Evolutionary conservation across 2,888 invertebrate genomes (phyloP), one percentile per base, ranked within the genome.

Genomic region (Merodon equestris): DNA sequence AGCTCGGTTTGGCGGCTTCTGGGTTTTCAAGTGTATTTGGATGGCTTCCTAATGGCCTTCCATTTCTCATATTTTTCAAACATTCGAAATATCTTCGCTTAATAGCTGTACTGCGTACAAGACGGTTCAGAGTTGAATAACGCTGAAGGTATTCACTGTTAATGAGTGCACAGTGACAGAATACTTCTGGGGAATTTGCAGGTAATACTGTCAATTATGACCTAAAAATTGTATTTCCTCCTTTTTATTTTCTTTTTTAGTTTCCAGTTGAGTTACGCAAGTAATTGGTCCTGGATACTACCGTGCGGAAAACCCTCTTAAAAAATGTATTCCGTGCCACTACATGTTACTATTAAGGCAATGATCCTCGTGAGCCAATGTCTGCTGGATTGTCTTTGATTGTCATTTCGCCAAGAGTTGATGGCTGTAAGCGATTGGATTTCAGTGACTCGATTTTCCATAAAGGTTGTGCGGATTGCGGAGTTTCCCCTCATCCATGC

Each of bases 371-470:
- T 38, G 72, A 72, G 27, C 50, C 63, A 9, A 71, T 19, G 13
- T 63, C 70, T 15, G 61, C 71, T 56, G 71, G 48, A 14, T 64
- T 73, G 18, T 57, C 48, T 15, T 73, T 53, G 1, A 58, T 47
- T 9, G 10, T 64, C 64, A 9, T 72, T 38, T 36, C 48, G 45
- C 57, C 53, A 72, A 13, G 19, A n/a, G 36, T 42, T 42, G 9
- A 17, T 47, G 40, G 13, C 17, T 19, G 42, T 57, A 14, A 54
- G 56, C 13, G 40, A 14, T 53, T 64, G 57, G 44, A 72, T 72
- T 38, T 64, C 64, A 38, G 14, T 53, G 1, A 72, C 36, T 13
- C 72, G 48, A 45, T 72, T 72, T 10, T 63, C 72, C 12, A 63
- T 50, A 27, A 63, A 71, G 9, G 50, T 58, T 27, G 47, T 47